phyloP scores from a whole-genome alignment of 2,113 vertebrate genomes.

The Bubalus kerabau region DNA sequence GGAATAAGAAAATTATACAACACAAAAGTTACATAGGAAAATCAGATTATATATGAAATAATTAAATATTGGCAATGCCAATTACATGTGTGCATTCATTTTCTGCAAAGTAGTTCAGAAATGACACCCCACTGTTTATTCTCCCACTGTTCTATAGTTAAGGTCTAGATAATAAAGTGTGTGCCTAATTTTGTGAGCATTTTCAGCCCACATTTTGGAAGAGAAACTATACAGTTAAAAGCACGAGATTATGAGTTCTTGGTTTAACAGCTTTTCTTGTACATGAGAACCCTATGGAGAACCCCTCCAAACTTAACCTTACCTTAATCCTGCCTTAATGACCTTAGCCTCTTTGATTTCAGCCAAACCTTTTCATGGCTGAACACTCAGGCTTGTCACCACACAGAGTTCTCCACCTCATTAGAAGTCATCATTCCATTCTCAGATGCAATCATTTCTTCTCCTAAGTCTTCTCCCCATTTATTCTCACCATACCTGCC shows the following conservation, averaged over 20 bases:
- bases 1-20: neutral
- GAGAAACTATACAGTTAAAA: neutral
- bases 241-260: neutral
- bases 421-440: neutral
- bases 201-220: neutral
- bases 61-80: constrained; percentile 11
- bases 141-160: neutral
- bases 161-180: neutral
- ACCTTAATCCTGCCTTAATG: neutral
- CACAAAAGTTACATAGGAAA: neutral
- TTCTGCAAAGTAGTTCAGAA: neutral
- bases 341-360: neutral
- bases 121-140: neutral
- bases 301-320: neutral
- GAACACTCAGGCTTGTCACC: neutral
- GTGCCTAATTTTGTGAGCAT: neutral
- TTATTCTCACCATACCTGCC: neutral
- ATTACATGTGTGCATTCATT: neutral
- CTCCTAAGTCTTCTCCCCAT: neutral
- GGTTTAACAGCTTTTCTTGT: neutral
- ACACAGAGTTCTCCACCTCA: neutral
- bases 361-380: neutral
- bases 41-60: neutral
- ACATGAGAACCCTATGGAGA: neutral
- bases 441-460: neutral